Conservation (phyloP, 2,888 invertebrate species). For the Pocota personata region DNA sequence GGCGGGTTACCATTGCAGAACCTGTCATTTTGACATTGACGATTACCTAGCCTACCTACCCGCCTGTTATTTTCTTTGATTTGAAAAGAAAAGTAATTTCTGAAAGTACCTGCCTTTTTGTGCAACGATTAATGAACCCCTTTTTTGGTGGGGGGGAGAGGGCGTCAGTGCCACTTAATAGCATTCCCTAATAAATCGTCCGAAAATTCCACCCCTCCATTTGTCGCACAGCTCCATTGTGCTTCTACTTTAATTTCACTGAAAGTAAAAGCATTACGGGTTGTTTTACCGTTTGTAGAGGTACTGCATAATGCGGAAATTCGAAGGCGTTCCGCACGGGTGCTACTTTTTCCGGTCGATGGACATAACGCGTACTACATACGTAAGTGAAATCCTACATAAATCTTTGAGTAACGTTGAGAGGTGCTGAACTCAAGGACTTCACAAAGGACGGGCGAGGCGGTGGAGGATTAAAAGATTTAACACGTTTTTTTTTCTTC, state of each 20-base stretch:
- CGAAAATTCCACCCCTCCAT: constrained; percentile 21
- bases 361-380: constrained; percentile 53
- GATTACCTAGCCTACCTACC: background rate
- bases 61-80: background rate
- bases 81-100: constrained; percentile 18
- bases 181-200: constrained; percentile 65
- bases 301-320: constrained; percentile 54
- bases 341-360: constrained; percentile 68
- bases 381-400: constrained; percentile 64
- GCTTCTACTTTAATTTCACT: constrained; percentile 27
- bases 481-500: background rate
- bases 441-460: background rate
- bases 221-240: background rate
- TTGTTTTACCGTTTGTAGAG: constrained; percentile 16
- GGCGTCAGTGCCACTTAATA: constrained; percentile 37
- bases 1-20: background rate
- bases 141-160: background rate
- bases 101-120: constrained; percentile 40
- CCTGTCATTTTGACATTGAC: constrained; percentile 30
- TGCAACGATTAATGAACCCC: constrained; percentile 59
- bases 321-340: constrained; percentile 70
- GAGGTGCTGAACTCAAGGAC: constrained; percentile 39
- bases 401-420: constrained; percentile 50
- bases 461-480: background rate
- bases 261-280: constrained; percentile 52